phyloP scores from a whole-genome alignment of 2,113 vertebrate genomes.

The Atractosteus spatula region DNA sequence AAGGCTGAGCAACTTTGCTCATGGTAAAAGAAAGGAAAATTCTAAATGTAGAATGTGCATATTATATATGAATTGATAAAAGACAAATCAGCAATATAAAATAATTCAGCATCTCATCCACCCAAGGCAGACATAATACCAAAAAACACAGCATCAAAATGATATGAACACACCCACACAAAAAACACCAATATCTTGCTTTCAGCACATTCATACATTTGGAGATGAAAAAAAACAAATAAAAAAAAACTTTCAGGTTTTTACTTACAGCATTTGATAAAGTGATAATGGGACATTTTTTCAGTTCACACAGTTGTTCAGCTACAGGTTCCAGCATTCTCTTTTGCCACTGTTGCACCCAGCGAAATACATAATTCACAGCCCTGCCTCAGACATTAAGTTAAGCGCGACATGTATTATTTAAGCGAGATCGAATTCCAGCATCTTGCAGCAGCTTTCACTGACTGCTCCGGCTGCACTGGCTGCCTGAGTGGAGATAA shows the following conservation, averaged over 20 bases:
- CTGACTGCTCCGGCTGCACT: slow-evolving; percentile 42
- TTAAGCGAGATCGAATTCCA: slow-evolving; percentile 52
- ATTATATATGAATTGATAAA: too few species aligned
- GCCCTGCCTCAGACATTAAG: slow-evolving; percentile 69
- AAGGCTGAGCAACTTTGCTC: too few species aligned
- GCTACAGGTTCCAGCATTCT: slow-evolving; percentile 70
- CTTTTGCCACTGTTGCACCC: slow-evolving; percentile 61
- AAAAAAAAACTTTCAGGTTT: slow-evolving; percentile 34
- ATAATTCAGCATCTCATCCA: background rate
- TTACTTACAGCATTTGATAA: slow-evolving; percentile 96
- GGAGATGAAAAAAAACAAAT: background rate
- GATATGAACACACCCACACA: slow-evolving; percentile 1
- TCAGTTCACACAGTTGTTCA: slow-evolving; percentile 61
- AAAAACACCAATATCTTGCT: background rate
- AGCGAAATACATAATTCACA: slow-evolving; percentile 75
- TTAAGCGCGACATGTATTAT: slow-evolving; percentile 68
- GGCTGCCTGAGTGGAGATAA: slow-evolving; percentile 49
- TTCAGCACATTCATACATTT: background rate
- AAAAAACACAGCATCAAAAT: slow-evolving; percentile 8
- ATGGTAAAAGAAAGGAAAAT: too few species aligned
- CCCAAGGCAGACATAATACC: slow-evolving; percentile 1
- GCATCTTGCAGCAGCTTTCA: slow-evolving; percentile 40
- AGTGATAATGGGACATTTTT: slow-evolving; percentile 92
- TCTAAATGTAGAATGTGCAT: too few species aligned
- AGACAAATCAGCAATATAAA: too few species aligned